Base-by-base conservation (phyloP, 2,113 vertebrate genomes). In the Scolopax mira region DNA sequence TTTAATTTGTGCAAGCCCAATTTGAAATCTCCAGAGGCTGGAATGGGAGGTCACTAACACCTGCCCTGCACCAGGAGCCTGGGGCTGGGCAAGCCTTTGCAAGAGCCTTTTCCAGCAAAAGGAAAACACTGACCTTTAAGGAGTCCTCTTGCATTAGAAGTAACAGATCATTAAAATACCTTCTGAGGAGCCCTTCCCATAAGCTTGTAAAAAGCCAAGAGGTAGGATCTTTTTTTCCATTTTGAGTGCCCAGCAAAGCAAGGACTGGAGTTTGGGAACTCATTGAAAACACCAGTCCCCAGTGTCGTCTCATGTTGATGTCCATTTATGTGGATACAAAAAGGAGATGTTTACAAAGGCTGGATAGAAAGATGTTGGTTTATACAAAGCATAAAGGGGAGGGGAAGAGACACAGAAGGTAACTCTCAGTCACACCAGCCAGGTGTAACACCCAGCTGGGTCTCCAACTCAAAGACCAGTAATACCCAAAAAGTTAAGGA, bases 401-500 rank as follows among this genome's bases (percentile, higher is more conserved):
- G 33, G 4, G 41, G 49, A 23, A 83, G n/a, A 64, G 31, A 18
- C 44, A 33, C 1, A 7, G 35, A 33, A 77, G n/a, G 3, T 13
- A 21, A 46, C 10, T 9, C 27, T 17, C 65, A 41, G 62, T 25
- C 64, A 12, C 6, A 37, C 10, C 44, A n/a, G 42, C 33, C 66
- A 69, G 33, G 18, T 19, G 4, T 3, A 13, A 8, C 0, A 4
- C 18, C 4, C 23, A 4, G 11, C 64, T 46, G 73, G 27, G 55
- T 17, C 60, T 72, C 49, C 8, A 54, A 58, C 46, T 48, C 24
- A 13, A 62, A 44, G 24, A 42, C 42, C 75, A 85, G 65, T 14
- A 30, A 77, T 1, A 13, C 72, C 42, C 69, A 78, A 46, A 11
- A 57, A 28, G 30, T 54, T 19, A 16, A 37, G 78, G 48, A 57